Conservation (phyloP, 1,140 invertebrate species). For the Heliconius himera region DNA sequence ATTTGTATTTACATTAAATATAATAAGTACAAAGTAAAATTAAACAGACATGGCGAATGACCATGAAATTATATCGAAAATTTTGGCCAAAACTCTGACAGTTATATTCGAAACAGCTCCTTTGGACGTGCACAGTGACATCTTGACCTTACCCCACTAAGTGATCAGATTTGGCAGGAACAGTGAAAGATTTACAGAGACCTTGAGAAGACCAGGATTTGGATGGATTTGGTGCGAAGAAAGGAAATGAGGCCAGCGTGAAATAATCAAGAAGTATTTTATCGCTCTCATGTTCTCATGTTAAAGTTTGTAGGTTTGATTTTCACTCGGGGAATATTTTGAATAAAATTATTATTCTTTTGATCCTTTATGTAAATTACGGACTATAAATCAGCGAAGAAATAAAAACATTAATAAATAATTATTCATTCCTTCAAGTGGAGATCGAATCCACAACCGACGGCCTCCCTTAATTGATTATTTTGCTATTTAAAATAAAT, state of each 20-base stretch:
- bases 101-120: background rate
- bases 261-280: no score
- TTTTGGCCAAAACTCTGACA: constrained; percentile 6
- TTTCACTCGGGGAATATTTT: no score
- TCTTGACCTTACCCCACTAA: background rate
- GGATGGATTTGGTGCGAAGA: background rate
- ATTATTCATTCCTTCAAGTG: no score
- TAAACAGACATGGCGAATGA: background rate
- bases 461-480: no score
- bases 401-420: no score
- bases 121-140: background rate
- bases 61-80: background rate
- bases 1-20: background rate
- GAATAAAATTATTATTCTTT: no score
- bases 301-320: no score
- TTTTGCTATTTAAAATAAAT: no score
- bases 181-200: background rate
- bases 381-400: no score
- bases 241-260: background rate
- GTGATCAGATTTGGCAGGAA: background rate
- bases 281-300: no score
- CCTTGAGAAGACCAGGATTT: background rate
- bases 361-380: no score
- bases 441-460: no score
- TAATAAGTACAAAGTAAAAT: background rate